Base-by-base conservation (phyloP, 2,797 vertebrate species). In the Aplochiton taeniatus region DNA sequence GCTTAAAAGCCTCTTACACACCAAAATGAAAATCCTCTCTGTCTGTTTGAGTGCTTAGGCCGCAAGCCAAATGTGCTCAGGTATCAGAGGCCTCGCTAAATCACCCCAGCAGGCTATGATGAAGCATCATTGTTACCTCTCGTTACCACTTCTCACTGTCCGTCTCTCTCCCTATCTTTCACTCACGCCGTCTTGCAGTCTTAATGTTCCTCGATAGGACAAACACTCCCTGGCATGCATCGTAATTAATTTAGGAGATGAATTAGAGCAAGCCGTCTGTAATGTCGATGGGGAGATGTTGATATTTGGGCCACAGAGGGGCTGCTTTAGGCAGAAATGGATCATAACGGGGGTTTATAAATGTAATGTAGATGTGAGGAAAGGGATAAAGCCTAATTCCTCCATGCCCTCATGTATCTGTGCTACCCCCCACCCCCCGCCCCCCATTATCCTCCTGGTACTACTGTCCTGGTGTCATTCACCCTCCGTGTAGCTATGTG, bases 1-100 rank as follows among this genome's bases (percentile, higher is more conserved):
- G 76, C n/a, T n/a, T n/a, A 63, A 86, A 85, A 85, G 79, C 80
- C 77, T 85, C 86, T 89, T 85, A 85, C 31, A 66, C 72, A 69
- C 65, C 62, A 68, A 81, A 58, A 80, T 77, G 70, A 73, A 87
- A 86, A 87, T 85, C 81, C 81, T 79, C 61, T 72, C 67, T 81
- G 74, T 74, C 66, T 73, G 75, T 83, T 75, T 77, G 76, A 83
- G 79, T 81, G 52, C 72, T 75, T 72, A 76, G 68, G 72, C 70
- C 52, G 72, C 65, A 55, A 65, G 61, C 69, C 82, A 77, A 47
- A 68, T 60, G 66, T 59, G 59, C 64, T 80, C 85, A 86, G 83
- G 83, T 87, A 83, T 66, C 58, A 69, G 63, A 46, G 61, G 60
- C 18, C 18, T 45, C 42, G 44, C 42, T 63, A 50, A 60, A 65